Conservation (phyloP, 2,113 vertebrate species). For the Ctenodactylus gundi region DNA sequence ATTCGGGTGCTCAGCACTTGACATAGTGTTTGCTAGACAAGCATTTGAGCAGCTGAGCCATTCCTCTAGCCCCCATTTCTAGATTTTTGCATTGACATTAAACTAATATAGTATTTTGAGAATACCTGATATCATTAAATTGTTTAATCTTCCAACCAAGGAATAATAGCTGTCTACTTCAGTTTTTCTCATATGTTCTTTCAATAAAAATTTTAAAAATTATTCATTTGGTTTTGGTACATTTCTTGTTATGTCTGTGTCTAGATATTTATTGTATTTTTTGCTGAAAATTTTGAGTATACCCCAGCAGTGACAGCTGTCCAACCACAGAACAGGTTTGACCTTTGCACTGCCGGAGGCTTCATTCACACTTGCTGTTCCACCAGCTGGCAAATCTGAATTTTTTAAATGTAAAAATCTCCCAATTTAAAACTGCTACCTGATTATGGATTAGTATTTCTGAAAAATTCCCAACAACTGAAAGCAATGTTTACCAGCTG, state of each 20-base stretch:
- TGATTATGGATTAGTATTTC: neutral
- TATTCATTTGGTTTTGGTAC: neutral
- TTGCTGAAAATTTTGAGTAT: neutral
- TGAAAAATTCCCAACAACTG: neutral
- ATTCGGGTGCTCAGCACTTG: no score
- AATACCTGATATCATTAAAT: neutral
- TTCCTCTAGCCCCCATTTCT: no score
- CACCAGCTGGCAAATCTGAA: neutral
- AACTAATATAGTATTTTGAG: neutral
- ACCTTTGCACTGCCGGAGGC: neutral
- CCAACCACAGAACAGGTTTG: neutral
- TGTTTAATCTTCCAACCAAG: neutral
- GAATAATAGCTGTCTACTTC: neutral
- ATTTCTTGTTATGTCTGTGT: neutral
- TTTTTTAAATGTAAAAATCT: neutral
- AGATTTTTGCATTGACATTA: constrained; percentile 20
- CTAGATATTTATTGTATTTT: constrained; percentile 7
- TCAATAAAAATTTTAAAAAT: constrained; percentile 12
- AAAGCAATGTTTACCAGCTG: neutral
- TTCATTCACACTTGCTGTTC: fast-evolving
- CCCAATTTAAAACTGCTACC: neutral
- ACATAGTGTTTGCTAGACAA: no score
- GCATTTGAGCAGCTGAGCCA: no score
- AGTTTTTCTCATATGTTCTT: neutral
- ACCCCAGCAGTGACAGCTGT: neutral